Base-by-base conservation (phyloP, 2,888 invertebrate species). In the Diabrotica balteata region DNA sequence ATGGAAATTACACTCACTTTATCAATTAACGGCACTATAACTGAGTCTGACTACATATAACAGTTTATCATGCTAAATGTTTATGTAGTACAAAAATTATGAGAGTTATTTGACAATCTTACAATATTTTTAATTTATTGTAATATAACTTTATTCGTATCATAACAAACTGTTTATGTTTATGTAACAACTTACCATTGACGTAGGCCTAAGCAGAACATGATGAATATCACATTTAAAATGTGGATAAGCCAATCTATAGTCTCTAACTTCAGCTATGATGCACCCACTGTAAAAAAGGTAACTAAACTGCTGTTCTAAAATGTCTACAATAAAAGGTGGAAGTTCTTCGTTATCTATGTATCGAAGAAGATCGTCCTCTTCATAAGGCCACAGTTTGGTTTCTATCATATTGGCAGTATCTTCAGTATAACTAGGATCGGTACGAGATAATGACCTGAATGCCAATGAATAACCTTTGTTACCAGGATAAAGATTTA, bases 251-350 rank as follows among this genome's bases (percentile, higher is more conserved):
- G 91, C 90, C 85, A 92, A 93, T 80, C 96, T 88, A 83, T 93
- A 94, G 85, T 97, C 96, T 79, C 95, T 89, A 78, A 97, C 90
- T 87, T 96, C 94, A 77, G 93, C 94, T 81, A 96, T 93, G 72
- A 97, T 92, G 86, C 96, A 95, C 71, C 96, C 96, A 76, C 91
- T 93, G 84, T 96, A 95, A 86, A 95, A 94, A 69, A 97, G 87
- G 84, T 93, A 92, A 61, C 93, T 92, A 81, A 94, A 90, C 80
- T 93, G 92, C 8, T 91, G 88, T 81, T 94, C 95, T 70, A 97
- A 85, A 74, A 96, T 85, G 83, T 96, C 95, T 71, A 94, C 87
- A 67, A 97, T 87, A 80, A 93, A 90, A 70, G 95, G 93, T 59
- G 97, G 97, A 81, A 97, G 86, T 85, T 96, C 93, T 84, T 72